Evolutionary conservation across 2,113 vertebrate species (phyloP).

Genomic region (Drymodes brunneopygia): DNA sequence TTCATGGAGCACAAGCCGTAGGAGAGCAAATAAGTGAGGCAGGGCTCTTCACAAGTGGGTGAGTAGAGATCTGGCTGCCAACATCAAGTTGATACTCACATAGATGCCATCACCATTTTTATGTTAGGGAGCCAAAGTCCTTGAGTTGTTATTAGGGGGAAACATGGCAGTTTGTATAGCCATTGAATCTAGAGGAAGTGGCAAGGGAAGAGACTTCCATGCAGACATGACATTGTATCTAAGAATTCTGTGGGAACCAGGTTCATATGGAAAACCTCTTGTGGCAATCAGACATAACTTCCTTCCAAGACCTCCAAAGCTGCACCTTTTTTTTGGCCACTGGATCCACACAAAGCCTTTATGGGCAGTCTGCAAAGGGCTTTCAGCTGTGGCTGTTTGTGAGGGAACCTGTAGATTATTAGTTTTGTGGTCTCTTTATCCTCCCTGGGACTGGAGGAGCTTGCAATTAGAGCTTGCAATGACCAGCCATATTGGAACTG

Average conservation of each 20-base stretch:
- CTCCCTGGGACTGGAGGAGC: not conserved
- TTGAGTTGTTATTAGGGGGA: not conserved
- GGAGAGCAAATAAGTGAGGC: not conserved
- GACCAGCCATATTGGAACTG: not conserved
- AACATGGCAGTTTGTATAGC: not conserved
- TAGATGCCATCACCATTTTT: not conserved
- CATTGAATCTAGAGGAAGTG: not conserved
- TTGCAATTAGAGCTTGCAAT: not conserved
- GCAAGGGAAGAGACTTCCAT: not conserved
- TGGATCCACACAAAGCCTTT: not conserved
- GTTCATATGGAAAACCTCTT: not conserved
- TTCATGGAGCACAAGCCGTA: fast-evolving
- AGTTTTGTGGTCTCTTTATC: not conserved
- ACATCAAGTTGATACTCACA: not conserved
- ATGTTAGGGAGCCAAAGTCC: not conserved
- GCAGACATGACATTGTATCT: not conserved
- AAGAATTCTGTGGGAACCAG: not conserved
- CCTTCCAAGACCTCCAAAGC: not conserved
- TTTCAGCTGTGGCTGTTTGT: not conserved
- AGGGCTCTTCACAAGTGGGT: not conserved
- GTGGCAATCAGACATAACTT: not conserved
- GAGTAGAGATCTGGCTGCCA: not conserved
- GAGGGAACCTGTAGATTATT: not conserved
- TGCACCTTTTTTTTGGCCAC: not conserved
- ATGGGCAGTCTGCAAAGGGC: not conserved